A percentile compares a stretch with the other conserved stretches of the same genome.
Evolutionary conservation across 2,797 vertebrate genomes (phyloP).

Genomic region (Etheostoma perlongum): DNA sequence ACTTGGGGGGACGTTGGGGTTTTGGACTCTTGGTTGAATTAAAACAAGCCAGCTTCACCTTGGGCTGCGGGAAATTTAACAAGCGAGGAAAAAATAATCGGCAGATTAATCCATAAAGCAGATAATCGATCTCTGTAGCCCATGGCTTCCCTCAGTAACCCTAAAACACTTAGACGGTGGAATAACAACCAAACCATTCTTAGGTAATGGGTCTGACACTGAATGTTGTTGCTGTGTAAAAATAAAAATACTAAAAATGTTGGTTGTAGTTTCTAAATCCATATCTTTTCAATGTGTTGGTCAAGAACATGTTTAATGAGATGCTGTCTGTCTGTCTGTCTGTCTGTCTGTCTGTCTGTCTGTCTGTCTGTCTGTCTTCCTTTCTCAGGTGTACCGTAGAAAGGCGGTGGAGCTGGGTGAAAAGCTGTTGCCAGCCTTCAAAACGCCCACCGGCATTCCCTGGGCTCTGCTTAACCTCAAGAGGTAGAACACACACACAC

Average conservation of each 20-base stretch:
- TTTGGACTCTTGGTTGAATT: background rate
- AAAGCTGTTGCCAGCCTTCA: constrained; percentile 96
- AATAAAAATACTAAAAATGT: background rate
- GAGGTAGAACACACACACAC: constrained; percentile 86
- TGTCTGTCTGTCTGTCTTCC: constrained; percentile 8
- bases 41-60: background rate
- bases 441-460: constrained; percentile 97
- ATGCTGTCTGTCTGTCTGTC: background rate
- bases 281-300: background rate
- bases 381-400: constrained; percentile 90
- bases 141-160: background rate
- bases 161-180: background rate
- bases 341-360: constrained; percentile 22
- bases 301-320: constrained; percentile 29
- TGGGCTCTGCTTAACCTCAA: constrained; percentile 99
- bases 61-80: no score
- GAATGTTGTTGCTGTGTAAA: background rate
- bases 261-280: no score
- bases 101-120: background rate
- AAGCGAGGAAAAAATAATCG: background rate
- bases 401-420: constrained; percentile 97
- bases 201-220: background rate
- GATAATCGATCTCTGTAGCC: background rate
- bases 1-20: background rate
- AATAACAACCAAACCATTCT: background rate